phyloP scores from a whole-genome alignment of 2,888 invertebrate species.

The Plebejus melissa region DNA sequence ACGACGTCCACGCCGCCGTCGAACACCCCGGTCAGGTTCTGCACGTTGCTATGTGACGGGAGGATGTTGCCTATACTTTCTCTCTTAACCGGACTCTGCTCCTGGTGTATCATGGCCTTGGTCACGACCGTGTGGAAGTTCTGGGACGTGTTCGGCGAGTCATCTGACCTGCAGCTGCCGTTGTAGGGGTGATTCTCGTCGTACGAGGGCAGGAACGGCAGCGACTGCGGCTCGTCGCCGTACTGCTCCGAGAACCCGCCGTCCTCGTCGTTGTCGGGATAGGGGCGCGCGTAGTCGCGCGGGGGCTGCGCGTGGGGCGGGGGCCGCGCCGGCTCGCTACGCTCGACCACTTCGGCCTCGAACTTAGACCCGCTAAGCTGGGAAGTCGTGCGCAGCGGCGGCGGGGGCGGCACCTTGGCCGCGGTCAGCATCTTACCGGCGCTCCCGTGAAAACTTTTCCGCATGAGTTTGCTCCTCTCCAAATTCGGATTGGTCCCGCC shows the following conservation, averaged over 20 bases:
- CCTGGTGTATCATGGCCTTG: conserved; percentile 91
- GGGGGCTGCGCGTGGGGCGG: conserved; percentile 60
- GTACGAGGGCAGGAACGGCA: conserved; percentile 80
- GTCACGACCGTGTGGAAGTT: conserved; percentile 87
- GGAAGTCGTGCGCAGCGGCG: conserved; percentile 91
- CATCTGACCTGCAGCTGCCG: conserved; percentile 57
- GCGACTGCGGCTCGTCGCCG: conserved; percentile 80
- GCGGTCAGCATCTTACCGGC: conserved; percentile 89
- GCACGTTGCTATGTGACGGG: conserved; percentile 56
- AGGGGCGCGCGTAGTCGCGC: conserved; percentile 45
- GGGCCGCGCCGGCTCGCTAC: conserved; percentile 61
- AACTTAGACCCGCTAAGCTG: conserved; percentile 86
- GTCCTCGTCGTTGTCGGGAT: conserved; percentile 64
- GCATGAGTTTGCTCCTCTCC: conserved; percentile 91
- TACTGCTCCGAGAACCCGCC: conserved; percentile 74
- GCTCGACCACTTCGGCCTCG: conserved; percentile 75
- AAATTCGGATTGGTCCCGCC: conserved; percentile 87
- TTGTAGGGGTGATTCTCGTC: conserved; percentile 65
- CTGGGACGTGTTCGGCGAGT: conserved; percentile 56
- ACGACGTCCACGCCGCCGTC: conserved; percentile 81
- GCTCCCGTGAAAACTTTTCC: conserved; percentile 93
- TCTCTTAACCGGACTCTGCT: conserved; percentile 83
- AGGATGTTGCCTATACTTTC: conserved; percentile 53
- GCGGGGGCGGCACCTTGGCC: conserved; percentile 91
- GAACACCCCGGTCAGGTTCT: conserved; percentile 62